These are phyloP conservation scores for Bettongia penicillata DNA, from an alignment of 2,113 vertebrate genomes.

Conservation along the genomic window DNA sequence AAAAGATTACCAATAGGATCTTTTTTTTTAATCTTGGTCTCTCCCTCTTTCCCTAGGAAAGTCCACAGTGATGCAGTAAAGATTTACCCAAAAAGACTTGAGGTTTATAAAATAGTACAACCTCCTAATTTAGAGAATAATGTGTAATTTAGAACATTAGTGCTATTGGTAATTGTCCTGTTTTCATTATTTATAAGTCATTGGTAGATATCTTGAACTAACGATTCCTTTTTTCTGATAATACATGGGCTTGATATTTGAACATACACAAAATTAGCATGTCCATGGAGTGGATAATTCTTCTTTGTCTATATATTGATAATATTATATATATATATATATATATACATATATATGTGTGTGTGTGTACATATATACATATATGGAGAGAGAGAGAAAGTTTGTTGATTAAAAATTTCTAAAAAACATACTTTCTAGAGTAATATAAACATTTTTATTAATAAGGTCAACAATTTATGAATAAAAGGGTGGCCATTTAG, in stretches of 20 bases:
- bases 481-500: too few species aligned
- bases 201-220: neutral
- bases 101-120: neutral
- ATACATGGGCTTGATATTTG: neutral
- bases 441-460: too few species aligned
- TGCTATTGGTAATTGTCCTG: neutral
- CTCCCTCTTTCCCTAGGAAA: neutral
- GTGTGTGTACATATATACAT: too few species aligned
- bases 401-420: too few species aligned
- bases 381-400: too few species aligned
- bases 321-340: neutral
- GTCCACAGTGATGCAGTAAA: neutral
- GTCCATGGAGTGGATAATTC: neutral
- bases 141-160: neutral
- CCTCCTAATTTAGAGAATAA: neutral
- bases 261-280: neutral
- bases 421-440: too few species aligned
- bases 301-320: neutral
- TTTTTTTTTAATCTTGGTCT: neutral
- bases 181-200: neutral
- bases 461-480: too few species aligned
- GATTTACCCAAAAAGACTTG: neutral
- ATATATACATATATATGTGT: neutral
- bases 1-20: neutral
- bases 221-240: neutral